Percentiles rank a stretch among this genome's conserved stretches.
Evolutionary conservation across 2,888 invertebrate genomes (phyloP).

Genomic region (Apotomis betuletana): DNA sequence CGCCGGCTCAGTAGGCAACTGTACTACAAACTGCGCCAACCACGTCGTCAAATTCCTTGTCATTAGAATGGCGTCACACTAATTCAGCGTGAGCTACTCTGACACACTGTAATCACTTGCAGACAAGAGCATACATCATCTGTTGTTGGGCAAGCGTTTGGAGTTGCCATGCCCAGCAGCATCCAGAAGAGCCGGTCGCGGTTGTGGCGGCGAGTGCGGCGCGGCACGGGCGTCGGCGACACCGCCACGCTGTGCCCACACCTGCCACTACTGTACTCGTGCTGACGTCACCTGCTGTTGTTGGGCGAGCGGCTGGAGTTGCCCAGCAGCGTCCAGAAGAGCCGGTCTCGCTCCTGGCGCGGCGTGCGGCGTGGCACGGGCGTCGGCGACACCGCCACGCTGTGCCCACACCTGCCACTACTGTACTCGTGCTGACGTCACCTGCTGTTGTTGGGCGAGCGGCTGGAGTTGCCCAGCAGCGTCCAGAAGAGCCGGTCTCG

Average conservation of each 20-base stretch:
- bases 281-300: constrained; percentile 16
- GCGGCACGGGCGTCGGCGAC: constrained; percentile 33
- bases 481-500: constrained; percentile 56
- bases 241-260: not conserved
- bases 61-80: too few relatives aligned
- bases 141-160: constrained; percentile 28
- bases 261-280: too few relatives aligned
- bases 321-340: constrained; percentile 59
- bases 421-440: not conserved
- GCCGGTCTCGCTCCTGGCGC: constrained; percentile 40
- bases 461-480: constrained; percentile 49
- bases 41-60: too few relatives aligned
- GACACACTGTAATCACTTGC: too few relatives aligned
- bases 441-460: constrained; percentile 28
- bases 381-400: constrained; percentile 19
- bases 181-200: constrained; percentile 56
- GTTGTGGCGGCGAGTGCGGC: constrained; percentile 32
- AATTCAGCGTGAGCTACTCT: too few relatives aligned
- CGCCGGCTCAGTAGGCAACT: too few relatives aligned
- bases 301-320: constrained; percentile 43
- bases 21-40: too few relatives aligned
- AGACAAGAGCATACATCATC: too few relatives aligned
- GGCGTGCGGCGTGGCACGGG: constrained; percentile 32
- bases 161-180: constrained; percentile 49
- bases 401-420: not conserved